phyloP scores from a whole-genome alignment of 2,113 vertebrate genomes.

The Peromyscus polionotus region DNA sequence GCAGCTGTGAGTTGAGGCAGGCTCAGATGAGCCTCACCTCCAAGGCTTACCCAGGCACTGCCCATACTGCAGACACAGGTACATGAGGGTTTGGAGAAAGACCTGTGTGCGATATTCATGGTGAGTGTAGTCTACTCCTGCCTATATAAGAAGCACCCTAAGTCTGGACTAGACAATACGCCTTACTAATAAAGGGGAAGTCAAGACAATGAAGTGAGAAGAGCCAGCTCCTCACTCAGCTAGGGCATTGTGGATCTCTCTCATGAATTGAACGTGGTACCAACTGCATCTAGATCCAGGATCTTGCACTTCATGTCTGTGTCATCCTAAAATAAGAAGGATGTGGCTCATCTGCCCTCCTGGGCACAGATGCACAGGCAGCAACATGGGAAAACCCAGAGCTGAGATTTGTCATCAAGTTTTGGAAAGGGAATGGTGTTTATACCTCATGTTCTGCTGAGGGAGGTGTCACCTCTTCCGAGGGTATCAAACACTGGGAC shows the following conservation, averaged over 20 bases:
- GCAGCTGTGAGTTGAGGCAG: background rate
- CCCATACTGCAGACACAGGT: rapidly evolving
- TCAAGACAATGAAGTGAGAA: background rate
- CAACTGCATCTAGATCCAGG: background rate
- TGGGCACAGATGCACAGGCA: rapidly evolving
- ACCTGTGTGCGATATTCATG: background rate
- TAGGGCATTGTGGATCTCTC: background rate
- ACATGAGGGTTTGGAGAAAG: background rate
- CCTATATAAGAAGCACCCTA: background rate
- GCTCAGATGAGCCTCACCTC: rapidly evolving
- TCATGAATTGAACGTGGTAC: no score
- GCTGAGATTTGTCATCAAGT: background rate
- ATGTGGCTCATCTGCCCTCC: background rate
- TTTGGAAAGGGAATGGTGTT: background rate
- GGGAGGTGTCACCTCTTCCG: background rate
- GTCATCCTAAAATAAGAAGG: no score
- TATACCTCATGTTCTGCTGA: background rate
- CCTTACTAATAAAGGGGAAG: background rate
- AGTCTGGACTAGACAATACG: background rate
- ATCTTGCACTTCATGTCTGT: background rate
- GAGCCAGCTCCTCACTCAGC: background rate
- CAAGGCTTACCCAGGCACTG: background rate
- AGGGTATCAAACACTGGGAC: background rate
- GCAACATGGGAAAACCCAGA: background rate
- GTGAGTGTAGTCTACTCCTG: background rate